Base-by-base conservation (phyloP, 2,888 invertebrate genomes). In the Brenthis hecate region DNA sequence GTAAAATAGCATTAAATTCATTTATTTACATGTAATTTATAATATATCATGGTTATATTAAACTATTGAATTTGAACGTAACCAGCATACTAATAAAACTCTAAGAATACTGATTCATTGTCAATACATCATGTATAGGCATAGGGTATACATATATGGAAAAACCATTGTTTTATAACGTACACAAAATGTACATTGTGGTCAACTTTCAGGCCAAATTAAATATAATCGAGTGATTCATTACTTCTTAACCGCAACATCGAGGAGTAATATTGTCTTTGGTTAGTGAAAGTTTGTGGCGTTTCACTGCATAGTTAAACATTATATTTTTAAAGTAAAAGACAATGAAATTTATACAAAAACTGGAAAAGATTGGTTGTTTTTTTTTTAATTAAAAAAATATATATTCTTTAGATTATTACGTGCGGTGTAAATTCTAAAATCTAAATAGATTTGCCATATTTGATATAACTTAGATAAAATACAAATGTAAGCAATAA, bases 211-310 rank as follows among this genome's bases (percentile, higher is more conserved):
- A 36, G 16, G 28, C 16, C 47, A 65, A 62, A 64, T 68, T 36
- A 53, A 65, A 71, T 57, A 62, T 62, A 68, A 68, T 61, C 47
- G 19, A 65, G 56, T 66, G 65, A 71, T 65, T 68, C 68, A 53
- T 68, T 68, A 68, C 50, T 50, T 13, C n/a, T 32, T 13, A 13
- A 60, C 65, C 50, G 50, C 60, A 60, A 28, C 36, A 43, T 60
- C 28, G 60, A 16, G 50, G 28, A 28, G 28, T 60, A 50, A 60
- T 66, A 66, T 64, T 68, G 54, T 57, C 48, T 57, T 54, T 60
- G 56, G 63, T 65, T 58, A 28, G 72, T 66, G 72, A 72, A 72
- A 72, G 72, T 71, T 54, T 63, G 65, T 28, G 65, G 65, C 65
- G n/a, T 61, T 28, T 36, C 43, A 67, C 36, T 32, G 19, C 62